A percentile compares a stretch with the other conserved stretches of the same genome.
These are phyloP conservation scores for Thymelicus sylvestris DNA, from an alignment of 2,888 invertebrate species.

Conservation along the genomic window DNA sequence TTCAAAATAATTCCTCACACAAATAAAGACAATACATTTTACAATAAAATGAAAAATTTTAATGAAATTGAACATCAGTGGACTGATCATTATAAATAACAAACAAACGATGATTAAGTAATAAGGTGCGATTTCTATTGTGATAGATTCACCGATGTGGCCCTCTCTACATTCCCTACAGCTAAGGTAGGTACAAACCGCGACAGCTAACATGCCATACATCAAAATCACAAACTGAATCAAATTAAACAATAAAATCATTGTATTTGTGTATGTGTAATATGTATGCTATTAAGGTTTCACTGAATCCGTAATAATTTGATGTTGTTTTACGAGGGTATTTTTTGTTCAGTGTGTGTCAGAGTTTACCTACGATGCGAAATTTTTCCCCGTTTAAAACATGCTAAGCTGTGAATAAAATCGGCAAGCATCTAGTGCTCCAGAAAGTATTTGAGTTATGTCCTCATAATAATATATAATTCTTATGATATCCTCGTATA, in stretches of 20 bases:
- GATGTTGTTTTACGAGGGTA: background rate
- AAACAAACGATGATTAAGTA: background rate
- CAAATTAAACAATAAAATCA: background rate
- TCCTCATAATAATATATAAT: too few relatives aligned
- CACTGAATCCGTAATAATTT: background rate
- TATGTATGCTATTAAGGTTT: background rate
- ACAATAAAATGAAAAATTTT: too few relatives aligned
- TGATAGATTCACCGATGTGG: conserved; percentile 66
- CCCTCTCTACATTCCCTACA: conserved; percentile 55
- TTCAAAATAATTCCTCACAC: background rate
- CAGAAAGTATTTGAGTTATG: too few relatives aligned
- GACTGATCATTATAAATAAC: too few relatives aligned
- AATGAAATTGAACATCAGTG: too few relatives aligned
- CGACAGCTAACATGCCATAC: conserved; percentile 11
- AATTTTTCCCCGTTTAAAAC: background rate
- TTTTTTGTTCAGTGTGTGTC: too few relatives aligned
- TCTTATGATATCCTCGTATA: too few relatives aligned
- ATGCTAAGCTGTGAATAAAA: background rate
- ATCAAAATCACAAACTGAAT: conserved; percentile 26
- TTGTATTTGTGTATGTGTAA: background rate
- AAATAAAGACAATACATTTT: too few relatives aligned
- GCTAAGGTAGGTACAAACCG: conserved; percentile 32
- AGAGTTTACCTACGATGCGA: too few relatives aligned
- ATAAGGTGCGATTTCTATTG: conserved; percentile 47
- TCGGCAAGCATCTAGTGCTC: too few relatives aligned